A percentile compares a stretch with the other conserved stretches of the same genome.
Evolutionary conservation across 2,888 invertebrate species (phyloP).

Genomic region (Elysia crispata): DNA sequence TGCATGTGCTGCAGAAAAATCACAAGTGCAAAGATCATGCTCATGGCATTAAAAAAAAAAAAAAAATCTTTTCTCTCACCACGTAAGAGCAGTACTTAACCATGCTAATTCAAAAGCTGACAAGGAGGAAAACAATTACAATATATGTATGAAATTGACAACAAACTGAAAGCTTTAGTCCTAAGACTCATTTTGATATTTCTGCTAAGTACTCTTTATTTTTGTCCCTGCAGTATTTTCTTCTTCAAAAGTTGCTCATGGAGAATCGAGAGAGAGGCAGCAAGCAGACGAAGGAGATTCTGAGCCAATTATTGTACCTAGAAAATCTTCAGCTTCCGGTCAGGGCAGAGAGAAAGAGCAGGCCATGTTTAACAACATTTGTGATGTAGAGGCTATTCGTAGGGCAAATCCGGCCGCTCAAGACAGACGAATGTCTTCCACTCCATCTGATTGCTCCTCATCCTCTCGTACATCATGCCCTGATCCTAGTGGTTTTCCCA

Average conservation of each 20-base stretch:
- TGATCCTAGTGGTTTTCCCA: slow-evolving; percentile 52
- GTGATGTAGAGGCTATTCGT: slow-evolving; percentile 33
- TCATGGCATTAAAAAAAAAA: too few relatives aligned
- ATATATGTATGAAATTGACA: too few relatives aligned
- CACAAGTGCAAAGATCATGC: too few relatives aligned
- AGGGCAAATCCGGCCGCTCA: slow-evolving; percentile 44
- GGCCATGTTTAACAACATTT: slow-evolving; percentile 22
- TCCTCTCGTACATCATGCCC: slow-evolving; percentile 65
- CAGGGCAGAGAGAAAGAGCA: background rate
- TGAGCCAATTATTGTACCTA: slow-evolving; percentile 9
- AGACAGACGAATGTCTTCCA: slow-evolving; percentile 16
- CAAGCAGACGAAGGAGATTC: background rate
- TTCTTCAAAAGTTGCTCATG: background rate
- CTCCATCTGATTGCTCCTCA: slow-evolving; percentile 61
- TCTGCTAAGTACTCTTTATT: too few relatives aligned
- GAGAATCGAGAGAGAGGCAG: background rate
- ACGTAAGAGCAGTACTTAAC: too few relatives aligned
- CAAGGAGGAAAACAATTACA: too few relatives aligned
- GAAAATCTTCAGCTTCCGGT: background rate
- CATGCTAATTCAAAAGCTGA: too few relatives aligned
- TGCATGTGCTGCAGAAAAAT: too few relatives aligned
- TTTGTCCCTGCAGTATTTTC: slow-evolving; percentile 5
- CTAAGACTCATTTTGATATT: too few relatives aligned
- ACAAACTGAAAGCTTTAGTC: too few relatives aligned
- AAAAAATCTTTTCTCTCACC: too few relatives aligned